Percentiles rank a stretch among this genome's conserved stretches.
Evolutionary conservation across 2,888 invertebrate species (phyloP).

Genomic region (Dendrolimus houi): DNA sequence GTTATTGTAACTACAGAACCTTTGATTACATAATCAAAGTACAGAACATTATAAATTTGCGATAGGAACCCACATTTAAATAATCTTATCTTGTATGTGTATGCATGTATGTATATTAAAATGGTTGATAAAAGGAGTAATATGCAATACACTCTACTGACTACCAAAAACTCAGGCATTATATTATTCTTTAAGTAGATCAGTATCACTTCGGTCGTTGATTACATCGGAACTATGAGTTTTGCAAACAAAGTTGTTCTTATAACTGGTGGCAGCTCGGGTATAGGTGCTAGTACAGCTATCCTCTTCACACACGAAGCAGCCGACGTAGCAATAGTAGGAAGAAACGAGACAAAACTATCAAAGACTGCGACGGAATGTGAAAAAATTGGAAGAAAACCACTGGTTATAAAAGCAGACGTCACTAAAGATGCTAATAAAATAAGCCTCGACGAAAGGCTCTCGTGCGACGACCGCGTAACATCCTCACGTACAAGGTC

Average conservation of each 20-base stretch:
- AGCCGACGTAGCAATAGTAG: conserved; percentile 16
- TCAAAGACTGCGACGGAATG: conserved; percentile 9
- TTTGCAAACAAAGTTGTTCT: conserved; percentile 29
- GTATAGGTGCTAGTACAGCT: conserved; percentile 30
- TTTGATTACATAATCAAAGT: no score
- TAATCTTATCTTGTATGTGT: no score
- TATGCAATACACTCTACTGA: no score
- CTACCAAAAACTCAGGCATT: no score
- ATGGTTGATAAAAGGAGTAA: no score
- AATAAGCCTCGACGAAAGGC: no score
- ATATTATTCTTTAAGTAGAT: neutral
- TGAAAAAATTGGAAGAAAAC: conserved; percentile 13
- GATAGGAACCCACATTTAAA: no score
- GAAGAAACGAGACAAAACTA: conserved; percentile 13
- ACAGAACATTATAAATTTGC: no score
- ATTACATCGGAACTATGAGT: conserved; percentile 14
- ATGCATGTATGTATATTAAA: no score
- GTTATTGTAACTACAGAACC: no score
- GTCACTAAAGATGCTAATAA: conserved; percentile 18
- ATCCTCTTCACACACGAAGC: conserved; percentile 23
- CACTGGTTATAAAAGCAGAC: conserved; percentile 22
- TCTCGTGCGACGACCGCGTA: no score
- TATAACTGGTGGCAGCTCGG: conserved; percentile 32
- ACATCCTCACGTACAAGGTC: no score
- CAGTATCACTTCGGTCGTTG: neutral